Evolutionary conservation across 92 coral and sea anemone genomes (phyloP), one percentile per base, ranked within the genome.

Genomic region (Galaxea fascicularis): DNA sequence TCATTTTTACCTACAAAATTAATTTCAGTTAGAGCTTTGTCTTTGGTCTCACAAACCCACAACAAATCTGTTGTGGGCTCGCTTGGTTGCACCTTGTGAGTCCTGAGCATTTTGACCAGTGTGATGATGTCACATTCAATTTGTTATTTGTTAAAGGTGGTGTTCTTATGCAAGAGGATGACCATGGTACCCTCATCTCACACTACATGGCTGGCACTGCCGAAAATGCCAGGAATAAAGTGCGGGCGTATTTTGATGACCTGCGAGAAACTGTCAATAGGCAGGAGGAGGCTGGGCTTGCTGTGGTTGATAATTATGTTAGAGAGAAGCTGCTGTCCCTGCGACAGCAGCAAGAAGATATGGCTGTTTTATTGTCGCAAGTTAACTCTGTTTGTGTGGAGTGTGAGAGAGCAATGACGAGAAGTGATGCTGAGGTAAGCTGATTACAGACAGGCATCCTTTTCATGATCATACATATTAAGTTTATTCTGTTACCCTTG

Each of bases 221-320:
- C 12, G 99, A 93, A 71, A 95, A 93, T 35, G 98, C 99, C 0
- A 88, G 99, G 49, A 87, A 53, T 9, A 89, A 98, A 82, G 97
- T 97, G 17, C 93, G 95, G 45, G 95, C 95, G 29, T 97, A 93
- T 85, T 97, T 97, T 90, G 98, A 97, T 90, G 99, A 97, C 82
- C 87, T 97, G 31, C 91, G 99, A 20, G 99, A 97, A 74, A 97
- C 99, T 22, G 98, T 97, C 49, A 95, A 93, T 84, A 80, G 98
- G 22, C 99, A 97, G 53, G 99, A 97, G 66, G 99, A 97, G 65
- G 99, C 99, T 35, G 99, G 99, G 46, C 95, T 94, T 45, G 98
- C 95, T 31, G 98, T 97, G 44, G 99, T 97, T 6, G 94, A 94
- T 73, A 97, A 92, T 59, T 89, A 93, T 88, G 97, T 97, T n/a